These are phyloP conservation scores for Pipistrellus pygmaeus DNA, from an alignment of 2,797 vertebrate genomes.

Conservation along the genomic window DNA sequence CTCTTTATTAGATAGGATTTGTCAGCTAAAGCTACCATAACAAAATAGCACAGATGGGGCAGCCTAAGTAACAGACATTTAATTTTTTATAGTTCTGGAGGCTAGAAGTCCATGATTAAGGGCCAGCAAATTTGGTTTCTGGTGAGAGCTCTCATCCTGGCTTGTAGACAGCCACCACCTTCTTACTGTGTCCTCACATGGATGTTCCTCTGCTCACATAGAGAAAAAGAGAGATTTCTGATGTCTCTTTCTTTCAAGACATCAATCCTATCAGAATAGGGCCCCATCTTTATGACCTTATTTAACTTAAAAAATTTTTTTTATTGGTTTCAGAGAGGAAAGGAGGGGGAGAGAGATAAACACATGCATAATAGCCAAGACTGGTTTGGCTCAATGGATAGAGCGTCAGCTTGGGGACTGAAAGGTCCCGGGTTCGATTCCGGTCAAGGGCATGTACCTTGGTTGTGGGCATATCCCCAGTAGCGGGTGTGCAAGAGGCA, in stretches of 20 bases:
- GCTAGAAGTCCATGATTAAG: neutral
- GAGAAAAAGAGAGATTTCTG: neutral
- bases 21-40: neutral
- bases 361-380: no score
- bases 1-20: neutral
- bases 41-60: neutral
- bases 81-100: neutral
- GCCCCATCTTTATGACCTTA: neutral
- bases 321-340: no score
- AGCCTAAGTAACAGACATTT: neutral
- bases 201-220: neutral
- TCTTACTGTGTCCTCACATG: no score
- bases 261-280: neutral
- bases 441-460: no score
- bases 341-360: no score
- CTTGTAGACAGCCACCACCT: no score
- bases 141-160: no score
- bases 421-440: no score
- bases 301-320: neutral
- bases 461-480: no score
- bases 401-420: no score
- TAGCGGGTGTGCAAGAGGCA: no score
- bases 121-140: neutral
- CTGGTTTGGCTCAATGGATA: no score
- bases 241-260: neutral